A percentile compares a stretch with the other conserved stretches of the same genome.
These are phyloP conservation scores for Dinomys branickii DNA, from an alignment of 2,113 vertebrate species.

Conservation along the genomic window DNA sequence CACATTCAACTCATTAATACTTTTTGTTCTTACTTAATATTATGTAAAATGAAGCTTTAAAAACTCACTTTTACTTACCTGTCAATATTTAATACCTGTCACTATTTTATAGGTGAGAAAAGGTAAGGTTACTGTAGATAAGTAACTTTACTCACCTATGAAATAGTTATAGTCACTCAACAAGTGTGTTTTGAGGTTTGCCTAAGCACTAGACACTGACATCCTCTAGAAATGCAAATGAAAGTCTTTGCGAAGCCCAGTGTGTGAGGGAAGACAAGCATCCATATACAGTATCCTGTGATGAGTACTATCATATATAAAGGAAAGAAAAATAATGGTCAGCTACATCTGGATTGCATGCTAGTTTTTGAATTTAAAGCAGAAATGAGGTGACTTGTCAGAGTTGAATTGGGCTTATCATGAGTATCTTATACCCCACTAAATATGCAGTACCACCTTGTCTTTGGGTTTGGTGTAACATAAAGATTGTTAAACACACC, in stretches of 20 bases:
- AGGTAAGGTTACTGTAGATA: no score
- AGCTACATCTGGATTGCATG: neutral
- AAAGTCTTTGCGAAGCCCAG: constrained; percentile 25
- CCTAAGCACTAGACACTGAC: neutral
- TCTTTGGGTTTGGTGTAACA: constrained; percentile 38
- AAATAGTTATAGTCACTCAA: constrained; percentile 30
- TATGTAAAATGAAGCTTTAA: constrained; percentile 44
- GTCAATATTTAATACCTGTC: neutral
- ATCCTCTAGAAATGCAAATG: neutral
- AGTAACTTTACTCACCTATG: neutral
- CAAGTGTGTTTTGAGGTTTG: constrained; percentile 32
- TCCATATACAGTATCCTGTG: neutral
- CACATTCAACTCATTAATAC: neutral
- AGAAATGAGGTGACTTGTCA: constrained; percentile 28
- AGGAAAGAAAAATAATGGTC: constrained; percentile 35
- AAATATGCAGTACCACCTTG: neutral
- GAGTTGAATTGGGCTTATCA: constrained; percentile 31
- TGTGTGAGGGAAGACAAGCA: neutral
- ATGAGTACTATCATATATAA: neutral
- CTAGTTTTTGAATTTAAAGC: constrained; percentile 52
- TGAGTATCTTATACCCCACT: neutral
- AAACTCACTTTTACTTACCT: constrained; percentile 1
- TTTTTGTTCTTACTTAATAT: neutral
- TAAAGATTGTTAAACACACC: constrained; percentile 39
- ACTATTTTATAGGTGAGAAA: no score